These are phyloP conservation scores for Psilopsiagon aurifrons DNA, from an alignment of 2,113 vertebrate genomes.

Conservation along the genomic window DNA sequence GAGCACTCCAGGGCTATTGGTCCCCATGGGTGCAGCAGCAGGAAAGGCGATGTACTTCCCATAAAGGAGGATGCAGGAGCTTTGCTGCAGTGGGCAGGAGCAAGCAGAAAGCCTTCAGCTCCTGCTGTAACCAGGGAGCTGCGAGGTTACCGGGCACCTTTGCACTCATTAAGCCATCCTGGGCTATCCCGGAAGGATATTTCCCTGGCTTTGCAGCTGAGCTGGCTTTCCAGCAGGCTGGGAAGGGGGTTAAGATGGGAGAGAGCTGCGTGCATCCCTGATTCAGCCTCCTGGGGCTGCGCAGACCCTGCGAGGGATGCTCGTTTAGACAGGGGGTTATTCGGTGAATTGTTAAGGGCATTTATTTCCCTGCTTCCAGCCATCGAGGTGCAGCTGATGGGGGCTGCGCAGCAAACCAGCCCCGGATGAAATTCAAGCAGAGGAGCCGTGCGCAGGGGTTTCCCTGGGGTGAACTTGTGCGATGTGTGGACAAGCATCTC, in stretches of 20 bases:
- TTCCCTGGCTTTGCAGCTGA: background rate
- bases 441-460: rapidly evolving
- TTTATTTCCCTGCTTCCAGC: background rate
- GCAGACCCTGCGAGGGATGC: too few species aligned
- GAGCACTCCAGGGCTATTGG: background rate
- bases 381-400: background rate
- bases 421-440: background rate
- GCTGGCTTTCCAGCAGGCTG: background rate
- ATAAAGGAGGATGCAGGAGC: background rate
- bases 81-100: background rate
- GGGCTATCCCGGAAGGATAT: background rate
- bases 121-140: background rate
- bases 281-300: rapidly evolving
- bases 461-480: background rate
- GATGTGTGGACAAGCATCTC: rapidly evolving
- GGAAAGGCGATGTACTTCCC: rapidly evolving
- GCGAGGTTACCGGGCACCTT: background rate
- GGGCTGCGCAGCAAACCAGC: background rate
- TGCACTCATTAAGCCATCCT: background rate
- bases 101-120: rapidly evolving
- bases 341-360: background rate
- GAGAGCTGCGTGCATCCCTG: rapidly evolving
- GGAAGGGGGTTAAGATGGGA: background rate
- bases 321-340: background rate
- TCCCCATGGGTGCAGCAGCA: rapidly evolving